Base-by-base conservation (phyloP, 2,797 vertebrate genomes). In the Anisognathus igniventris region DNA sequence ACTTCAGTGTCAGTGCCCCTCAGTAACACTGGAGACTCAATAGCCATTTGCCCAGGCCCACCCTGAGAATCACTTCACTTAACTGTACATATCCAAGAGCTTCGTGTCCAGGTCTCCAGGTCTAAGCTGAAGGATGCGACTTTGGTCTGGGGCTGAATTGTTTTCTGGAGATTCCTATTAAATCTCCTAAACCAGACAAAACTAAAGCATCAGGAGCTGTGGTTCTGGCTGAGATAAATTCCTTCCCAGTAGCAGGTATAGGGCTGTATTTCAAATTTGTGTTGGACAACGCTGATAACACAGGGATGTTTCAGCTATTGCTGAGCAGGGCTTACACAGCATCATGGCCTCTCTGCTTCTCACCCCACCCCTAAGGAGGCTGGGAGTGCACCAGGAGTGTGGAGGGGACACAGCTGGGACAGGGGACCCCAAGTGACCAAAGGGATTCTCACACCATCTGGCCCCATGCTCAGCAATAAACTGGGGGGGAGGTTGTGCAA, bases 201-300 rank as follows among this genome's bases (percentile, higher is more conserved):
- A 78, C 25, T 6, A 10, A 6, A 25, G 16, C n/a, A 39, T 28
- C 31, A 61, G 12, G 28, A 88, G 54, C 37, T 57, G 42, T 37
- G 44, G 19, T 21, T 86, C 30, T 30, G 27, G 30, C 42, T 68
- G 48, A 42, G 31, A 4, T 7, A 37, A 30, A 16, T 72, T 76
- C 45, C 30, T 66, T 61, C 51, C 24, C 0, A 42, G 22, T 1
- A 76, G 51, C 42, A 30, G 0, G 2, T 12, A 7, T 0, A 24
- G 37, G 17, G 39, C 39, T 22, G 1, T 20, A n/a, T 12, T 81
- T 70, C 64, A 21, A 23, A 25, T 67, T 47, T 70, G 12, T 53
- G 30, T 51, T 56, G 40, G 2, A 56, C 40, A n/a, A 14, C 5
- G 6, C 7, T 79, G 77, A 1, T 48, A 40, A 37, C 2, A 9